phyloP scores from a whole-genome alignment of 2,113 vertebrate species.

The Okapia johnstoni region DNA sequence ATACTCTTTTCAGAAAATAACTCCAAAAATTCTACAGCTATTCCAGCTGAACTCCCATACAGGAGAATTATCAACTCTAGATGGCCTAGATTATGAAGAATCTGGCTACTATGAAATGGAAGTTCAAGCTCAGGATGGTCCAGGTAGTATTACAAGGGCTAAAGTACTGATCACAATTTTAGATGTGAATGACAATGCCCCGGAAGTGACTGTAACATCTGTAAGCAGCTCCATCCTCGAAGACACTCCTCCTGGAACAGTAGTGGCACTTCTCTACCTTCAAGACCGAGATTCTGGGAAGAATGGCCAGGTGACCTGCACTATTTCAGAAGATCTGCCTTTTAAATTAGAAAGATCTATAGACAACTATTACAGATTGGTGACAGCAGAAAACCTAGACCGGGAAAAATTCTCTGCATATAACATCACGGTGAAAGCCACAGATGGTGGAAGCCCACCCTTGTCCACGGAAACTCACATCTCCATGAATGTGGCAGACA shows the following conservation, averaged over 20 bases:
- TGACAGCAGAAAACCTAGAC: slow-evolving; percentile 76
- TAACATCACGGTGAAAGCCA: slow-evolving; percentile 72
- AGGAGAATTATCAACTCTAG: slow-evolving; percentile 64
- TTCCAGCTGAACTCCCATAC: slow-evolving; percentile 66
- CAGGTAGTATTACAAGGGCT: slow-evolving; percentile 75
- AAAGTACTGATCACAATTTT: slow-evolving; percentile 80
- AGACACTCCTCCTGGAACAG: slow-evolving; percentile 73
- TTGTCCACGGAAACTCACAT: slow-evolving; percentile 80
- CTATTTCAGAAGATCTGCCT: slow-evolving; percentile 73
- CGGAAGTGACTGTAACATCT: slow-evolving; percentile 71
- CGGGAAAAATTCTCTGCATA: slow-evolving; percentile 69
- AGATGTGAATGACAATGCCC: slow-evolving; percentile 82
- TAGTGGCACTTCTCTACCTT: slow-evolving; percentile 81
- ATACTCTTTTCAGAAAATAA: slow-evolving; percentile 71
- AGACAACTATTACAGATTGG: slow-evolving; percentile 81
- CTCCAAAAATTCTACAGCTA: slow-evolving; percentile 43
- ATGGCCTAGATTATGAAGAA: slow-evolving; percentile 73
- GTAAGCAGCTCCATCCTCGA: slow-evolving; percentile 74
- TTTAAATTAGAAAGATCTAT: slow-evolving; percentile 77
- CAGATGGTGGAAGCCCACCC: slow-evolving; percentile 71
- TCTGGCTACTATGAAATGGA: slow-evolving; percentile 70
- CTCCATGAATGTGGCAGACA: slow-evolving; percentile 81
- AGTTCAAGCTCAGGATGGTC: slow-evolving; percentile 81
- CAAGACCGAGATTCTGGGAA: slow-evolving; percentile 81
- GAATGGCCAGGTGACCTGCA: slow-evolving; percentile 80